Evolutionary conservation across 53 echinoderm and acorn worm species (phyloP).

Genomic region (Mesocentrotus franciscanus): DNA sequence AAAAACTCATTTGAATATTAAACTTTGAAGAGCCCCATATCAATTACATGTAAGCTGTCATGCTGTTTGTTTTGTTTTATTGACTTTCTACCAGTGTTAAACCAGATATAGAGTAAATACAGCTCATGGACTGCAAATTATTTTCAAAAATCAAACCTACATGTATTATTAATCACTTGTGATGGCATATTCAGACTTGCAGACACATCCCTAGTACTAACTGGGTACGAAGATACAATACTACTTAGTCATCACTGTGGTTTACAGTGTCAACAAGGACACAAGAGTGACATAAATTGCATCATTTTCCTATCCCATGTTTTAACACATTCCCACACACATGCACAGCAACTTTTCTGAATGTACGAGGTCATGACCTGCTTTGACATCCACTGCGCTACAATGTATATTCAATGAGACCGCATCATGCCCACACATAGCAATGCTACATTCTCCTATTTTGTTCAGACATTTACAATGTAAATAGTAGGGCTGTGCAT

Average conservation of each 20-base stretch:
- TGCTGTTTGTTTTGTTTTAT: too few relatives aligned
- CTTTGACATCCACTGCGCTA: background rate
- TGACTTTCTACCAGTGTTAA: too few relatives aligned
- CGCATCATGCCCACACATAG: background rate
- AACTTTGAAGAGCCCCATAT: too few relatives aligned
- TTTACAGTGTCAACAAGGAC: background rate
- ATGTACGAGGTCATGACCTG: background rate
- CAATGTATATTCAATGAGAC: background rate
- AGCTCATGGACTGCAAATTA: too few relatives aligned
- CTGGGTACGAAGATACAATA: background rate
- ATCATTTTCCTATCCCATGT: background rate
- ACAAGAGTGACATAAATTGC: background rate
- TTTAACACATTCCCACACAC: background rate
- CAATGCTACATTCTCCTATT: background rate
- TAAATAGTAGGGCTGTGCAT: too few relatives aligned
- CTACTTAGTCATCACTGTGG: constrained; percentile 5
- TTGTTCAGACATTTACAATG: background rate
- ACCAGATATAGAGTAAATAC: too few relatives aligned
- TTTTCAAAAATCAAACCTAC: too few relatives aligned
- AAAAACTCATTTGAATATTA: too few relatives aligned
- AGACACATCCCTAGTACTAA: background rate
- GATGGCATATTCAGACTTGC: too few relatives aligned
- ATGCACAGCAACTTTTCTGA: background rate
- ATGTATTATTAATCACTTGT: too few relatives aligned
- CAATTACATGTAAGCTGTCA: too few relatives aligned